Evolutionary conservation across 2,888 invertebrate species (phyloP), one percentile per base, ranked within the genome.

Genomic region (Smittia sp.): DNA sequence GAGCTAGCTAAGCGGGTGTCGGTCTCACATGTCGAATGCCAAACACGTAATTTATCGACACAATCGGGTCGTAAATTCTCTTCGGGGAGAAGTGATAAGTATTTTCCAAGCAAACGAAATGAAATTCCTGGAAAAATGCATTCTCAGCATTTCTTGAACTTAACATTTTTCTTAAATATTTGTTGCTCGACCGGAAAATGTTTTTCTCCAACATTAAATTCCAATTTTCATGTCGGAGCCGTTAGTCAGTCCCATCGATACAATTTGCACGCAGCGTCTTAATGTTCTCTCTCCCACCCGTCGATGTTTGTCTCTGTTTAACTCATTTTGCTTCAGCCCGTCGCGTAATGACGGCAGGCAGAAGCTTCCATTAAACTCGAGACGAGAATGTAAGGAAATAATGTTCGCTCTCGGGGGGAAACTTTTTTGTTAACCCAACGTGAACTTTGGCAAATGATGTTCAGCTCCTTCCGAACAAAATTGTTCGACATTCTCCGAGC

Each of bases 31-130:
- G 58, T 58, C 20, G 58, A 18, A 58, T 58, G 22, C 22, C 18
- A 18, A 20, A 58, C 58, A 58, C 58, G 58, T 58, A 20, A 58
- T 58, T 58, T 58, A 58, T 58, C 9, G 58, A 20, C 58, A 58
- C 58, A 58, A 58, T 58, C 22, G 22, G 18, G 18, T 58, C 58
- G 20, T 58, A 58, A 58, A 58, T 58, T 46, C 18, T 6, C 18
- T 18, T n/a, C 58, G 4, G 9, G 52, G 18, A 58, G 4, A 58
- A 9, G 58, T 18, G 20, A 58, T 58, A 20, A 20, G 18, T 18
- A 58, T 22, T 7, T 20, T 58, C 1, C 58, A 1, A 18, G 4
- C 52, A 58, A 58, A 58, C 6, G 22, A 58, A 58, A 20, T 58
- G 18, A n/a, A 18, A 18, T 52, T 52, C 38, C 38, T 11, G 6